phyloP scores from a whole-genome alignment of 2,113 vertebrate genomes.

The Pimephales promelas region DNA sequence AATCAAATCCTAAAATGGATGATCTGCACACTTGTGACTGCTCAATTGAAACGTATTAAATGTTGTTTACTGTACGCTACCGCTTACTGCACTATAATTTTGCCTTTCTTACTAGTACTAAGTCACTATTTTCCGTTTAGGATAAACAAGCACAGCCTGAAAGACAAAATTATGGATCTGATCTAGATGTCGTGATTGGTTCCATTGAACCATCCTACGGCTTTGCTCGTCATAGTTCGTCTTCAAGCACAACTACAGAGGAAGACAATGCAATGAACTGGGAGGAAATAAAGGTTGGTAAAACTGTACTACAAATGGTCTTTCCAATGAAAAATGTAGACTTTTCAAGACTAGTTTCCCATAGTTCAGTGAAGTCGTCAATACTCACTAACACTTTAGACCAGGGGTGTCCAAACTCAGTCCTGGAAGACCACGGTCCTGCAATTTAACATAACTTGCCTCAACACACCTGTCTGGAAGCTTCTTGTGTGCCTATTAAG shows the following conservation, averaged over 20 bases:
- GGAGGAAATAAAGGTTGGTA: background rate
- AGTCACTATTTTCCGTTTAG: background rate
- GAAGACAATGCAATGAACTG: background rate
- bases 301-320: too few species aligned
- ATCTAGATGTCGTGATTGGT: background rate
- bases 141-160: background rate
- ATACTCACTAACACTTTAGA: too few species aligned
- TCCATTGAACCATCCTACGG: background rate
- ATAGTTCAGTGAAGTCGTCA: too few species aligned
- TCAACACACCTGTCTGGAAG: too few species aligned
- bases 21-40: background rate
- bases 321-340: background rate
- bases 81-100: background rate
- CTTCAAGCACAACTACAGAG: slow-evolving; percentile 7
- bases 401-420: too few species aligned
- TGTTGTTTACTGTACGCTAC: background rate
- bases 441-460: too few species aligned
- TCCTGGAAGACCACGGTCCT: too few species aligned
- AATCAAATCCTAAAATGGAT: background rate
- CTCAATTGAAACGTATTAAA: background rate
- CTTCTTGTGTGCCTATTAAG: too few species aligned
- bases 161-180: background rate
- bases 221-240: background rate
- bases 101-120: too few species aligned
- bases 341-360: too few species aligned